phyloP scores from a whole-genome alignment of 2,113 vertebrate species.

The Echinops telfairi region DNA sequence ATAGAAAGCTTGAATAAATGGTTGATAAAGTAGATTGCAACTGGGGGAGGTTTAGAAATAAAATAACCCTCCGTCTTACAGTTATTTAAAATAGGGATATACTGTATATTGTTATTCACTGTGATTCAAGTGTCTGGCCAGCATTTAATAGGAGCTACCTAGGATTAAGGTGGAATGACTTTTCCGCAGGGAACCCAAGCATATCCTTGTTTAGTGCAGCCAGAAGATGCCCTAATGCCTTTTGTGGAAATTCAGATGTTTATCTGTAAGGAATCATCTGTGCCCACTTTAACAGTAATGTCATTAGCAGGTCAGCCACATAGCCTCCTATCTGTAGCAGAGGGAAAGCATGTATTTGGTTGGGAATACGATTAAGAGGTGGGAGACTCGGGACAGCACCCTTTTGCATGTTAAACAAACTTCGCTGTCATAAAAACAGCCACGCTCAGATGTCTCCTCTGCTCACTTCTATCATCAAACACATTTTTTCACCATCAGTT shows the following conservation, averaged over 20 bases:
- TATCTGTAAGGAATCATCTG: constrained; percentile 79
- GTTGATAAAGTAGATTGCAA: constrained; percentile 55
- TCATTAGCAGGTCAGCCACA: constrained; percentile 61
- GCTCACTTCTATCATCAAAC: constrained; percentile 82
- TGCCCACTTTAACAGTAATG: constrained; percentile 68
- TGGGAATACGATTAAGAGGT: constrained; percentile 68
- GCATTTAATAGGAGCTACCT: constrained; percentile 72
- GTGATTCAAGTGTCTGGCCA: constrained; percentile 60
- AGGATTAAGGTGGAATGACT: constrained; percentile 36
- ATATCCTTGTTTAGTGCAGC: constrained; percentile 15
- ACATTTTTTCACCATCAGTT: constrained; percentile 86
- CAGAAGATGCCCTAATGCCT: constrained; percentile 54
- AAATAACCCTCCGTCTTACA: constrained; percentile 60
- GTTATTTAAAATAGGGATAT: constrained; percentile 74
- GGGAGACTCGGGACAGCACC: neutral
- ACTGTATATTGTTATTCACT: constrained; percentile 51
- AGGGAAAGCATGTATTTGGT: constrained; percentile 26
- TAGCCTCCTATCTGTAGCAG: constrained; percentile 23
- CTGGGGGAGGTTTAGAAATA: constrained; percentile 58
- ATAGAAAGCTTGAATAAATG: constrained; percentile 76
- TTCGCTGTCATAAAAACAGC: constrained; percentile 77
- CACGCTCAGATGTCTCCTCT: constrained; percentile 78
- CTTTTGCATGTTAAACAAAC: constrained; percentile 82
- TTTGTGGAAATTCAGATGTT: constrained; percentile 79
- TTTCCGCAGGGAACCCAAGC: constrained; percentile 60